A percentile compares a stretch with the other conserved stretches of the same genome.
Conservation (phyloP, 2,113 vertebrate species). For the Oncorhynchus masou region DNA sequence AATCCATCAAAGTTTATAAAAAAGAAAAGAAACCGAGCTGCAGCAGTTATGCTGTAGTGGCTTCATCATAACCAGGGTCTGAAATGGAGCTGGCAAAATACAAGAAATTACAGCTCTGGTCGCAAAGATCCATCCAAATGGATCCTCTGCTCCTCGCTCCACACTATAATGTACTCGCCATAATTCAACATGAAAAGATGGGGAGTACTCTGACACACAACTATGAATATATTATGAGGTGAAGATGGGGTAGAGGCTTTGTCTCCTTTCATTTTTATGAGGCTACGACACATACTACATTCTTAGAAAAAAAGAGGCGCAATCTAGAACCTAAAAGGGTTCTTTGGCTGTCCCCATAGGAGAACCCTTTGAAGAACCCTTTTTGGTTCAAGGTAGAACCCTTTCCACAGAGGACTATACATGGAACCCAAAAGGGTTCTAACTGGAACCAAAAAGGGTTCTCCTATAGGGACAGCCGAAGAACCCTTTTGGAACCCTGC, state of each 20-base stretch:
- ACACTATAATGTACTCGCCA: constrained; percentile 22
- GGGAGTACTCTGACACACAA: constrained; percentile 28
- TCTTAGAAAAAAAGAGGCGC: no score
- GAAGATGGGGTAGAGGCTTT: constrained; percentile 45
- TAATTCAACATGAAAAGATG: constrained; percentile 38
- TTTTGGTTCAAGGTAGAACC: no score
- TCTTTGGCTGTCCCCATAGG: no score
- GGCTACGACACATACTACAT: constrained; percentile 11
- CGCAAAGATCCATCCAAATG: constrained; percentile 35
- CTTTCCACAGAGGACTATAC: no score
- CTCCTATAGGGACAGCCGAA: no score
- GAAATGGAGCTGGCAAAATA: constrained; percentile 37
- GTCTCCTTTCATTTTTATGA: constrained; percentile 55
- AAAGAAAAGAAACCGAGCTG: not conserved
- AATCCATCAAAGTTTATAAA: constrained; percentile 64
- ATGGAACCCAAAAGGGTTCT: no score
- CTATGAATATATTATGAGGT: constrained; percentile 46
- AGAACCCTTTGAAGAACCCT: no score
- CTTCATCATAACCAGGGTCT: constrained; percentile 32
- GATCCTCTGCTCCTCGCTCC: constrained; percentile 1
- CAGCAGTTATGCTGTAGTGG: not conserved
- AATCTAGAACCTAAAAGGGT: no score
- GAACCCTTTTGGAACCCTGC: not conserved
- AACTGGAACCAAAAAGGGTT: no score
- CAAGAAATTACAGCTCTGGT: constrained; percentile 18